A percentile compares a stretch with the other conserved stretches of the same genome.
Evolutionary conservation across 2,888 invertebrate genomes (phyloP).

Genomic region (Apodemia hepburni): DNA sequence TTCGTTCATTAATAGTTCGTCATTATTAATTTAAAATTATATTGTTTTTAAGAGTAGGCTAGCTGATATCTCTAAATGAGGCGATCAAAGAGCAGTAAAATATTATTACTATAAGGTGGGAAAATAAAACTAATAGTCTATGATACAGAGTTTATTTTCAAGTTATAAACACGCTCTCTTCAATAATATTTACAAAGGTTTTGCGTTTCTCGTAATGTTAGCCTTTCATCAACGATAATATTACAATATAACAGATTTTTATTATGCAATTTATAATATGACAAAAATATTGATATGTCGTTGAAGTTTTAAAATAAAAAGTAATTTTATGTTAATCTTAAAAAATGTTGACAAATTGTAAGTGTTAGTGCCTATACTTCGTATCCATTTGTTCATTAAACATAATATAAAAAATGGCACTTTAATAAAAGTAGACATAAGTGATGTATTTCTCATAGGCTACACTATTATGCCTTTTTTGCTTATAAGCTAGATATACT

Average conservation of each 20-base stretch:
- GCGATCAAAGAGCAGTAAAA: background rate
- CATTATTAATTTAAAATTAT: no score
- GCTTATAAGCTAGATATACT: no score
- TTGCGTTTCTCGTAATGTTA: slow-evolving; percentile 39
- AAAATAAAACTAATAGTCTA: slow-evolving; percentile 48
- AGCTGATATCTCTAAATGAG: no score
- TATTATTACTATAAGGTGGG: background rate
- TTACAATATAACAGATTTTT: slow-evolving; percentile 5
- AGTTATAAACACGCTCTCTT: slow-evolving; percentile 64
- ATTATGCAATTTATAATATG: background rate
- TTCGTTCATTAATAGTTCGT: no score
- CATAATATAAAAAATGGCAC: no score
- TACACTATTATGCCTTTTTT: no score
- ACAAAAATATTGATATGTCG: background rate
- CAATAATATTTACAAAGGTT: slow-evolving; percentile 68
- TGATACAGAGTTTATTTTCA: slow-evolving; percentile 74
- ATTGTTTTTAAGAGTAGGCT: no score
- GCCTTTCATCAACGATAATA: slow-evolving; percentile 24
- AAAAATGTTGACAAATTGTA: background rate
- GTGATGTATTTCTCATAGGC: no score
- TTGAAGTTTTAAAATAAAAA: background rate
- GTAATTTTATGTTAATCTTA: background rate
- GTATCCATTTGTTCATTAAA: no score
- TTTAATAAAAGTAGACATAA: no score
- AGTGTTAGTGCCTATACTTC: no score